Evolutionary conservation across 1,140 invertebrate species (phyloP).

Genomic region (Planococcus citri): DNA sequence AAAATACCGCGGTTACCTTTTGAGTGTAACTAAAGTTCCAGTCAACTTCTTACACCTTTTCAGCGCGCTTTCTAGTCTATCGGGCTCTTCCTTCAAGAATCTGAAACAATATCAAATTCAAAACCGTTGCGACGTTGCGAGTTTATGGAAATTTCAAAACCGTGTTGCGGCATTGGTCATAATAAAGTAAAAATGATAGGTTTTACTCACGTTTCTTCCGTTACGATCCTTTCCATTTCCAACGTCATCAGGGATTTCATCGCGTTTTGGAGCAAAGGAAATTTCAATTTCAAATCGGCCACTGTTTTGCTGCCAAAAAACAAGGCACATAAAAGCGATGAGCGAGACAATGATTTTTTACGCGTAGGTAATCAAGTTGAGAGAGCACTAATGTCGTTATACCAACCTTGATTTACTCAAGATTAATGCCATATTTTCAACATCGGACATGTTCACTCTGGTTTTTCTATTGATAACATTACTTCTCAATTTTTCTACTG

Average conservation of each 20-base stretch:
- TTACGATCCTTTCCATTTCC: conserved; percentile 88
- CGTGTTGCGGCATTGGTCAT: too few relatives aligned
- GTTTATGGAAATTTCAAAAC: too few relatives aligned
- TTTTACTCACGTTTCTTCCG: conserved; percentile 75
- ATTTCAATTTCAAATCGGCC: conserved; percentile 81
- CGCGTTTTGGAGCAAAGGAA: conserved; percentile 76
- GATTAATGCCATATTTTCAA: conserved; percentile 89
- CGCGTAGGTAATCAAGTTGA: too few relatives aligned
- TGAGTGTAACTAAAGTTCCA: conserved; percentile 87
- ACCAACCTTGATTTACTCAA: conserved; percentile 64
- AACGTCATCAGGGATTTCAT: conserved; percentile 74
- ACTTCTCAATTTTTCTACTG: conserved; percentile 83
- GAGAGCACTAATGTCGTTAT: too few relatives aligned
- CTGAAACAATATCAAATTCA: too few relatives aligned
- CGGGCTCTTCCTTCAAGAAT: conserved; percentile 90
- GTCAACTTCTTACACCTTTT: conserved; percentile 91
- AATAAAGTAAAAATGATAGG: too few relatives aligned
- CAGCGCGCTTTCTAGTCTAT: conserved; percentile 76
- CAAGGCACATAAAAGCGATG: too few relatives aligned
- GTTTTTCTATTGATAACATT: conserved; percentile 92
- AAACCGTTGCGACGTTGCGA: too few relatives aligned
- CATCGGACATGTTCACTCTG: conserved; percentile 89
- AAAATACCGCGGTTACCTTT: conserved; percentile 78
- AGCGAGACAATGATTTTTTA: too few relatives aligned
- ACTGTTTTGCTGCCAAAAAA: conserved; percentile 65